These are phyloP conservation scores for Penelope pileata DNA, from an alignment of 2,113 vertebrate species.

Conservation along the genomic window DNA sequence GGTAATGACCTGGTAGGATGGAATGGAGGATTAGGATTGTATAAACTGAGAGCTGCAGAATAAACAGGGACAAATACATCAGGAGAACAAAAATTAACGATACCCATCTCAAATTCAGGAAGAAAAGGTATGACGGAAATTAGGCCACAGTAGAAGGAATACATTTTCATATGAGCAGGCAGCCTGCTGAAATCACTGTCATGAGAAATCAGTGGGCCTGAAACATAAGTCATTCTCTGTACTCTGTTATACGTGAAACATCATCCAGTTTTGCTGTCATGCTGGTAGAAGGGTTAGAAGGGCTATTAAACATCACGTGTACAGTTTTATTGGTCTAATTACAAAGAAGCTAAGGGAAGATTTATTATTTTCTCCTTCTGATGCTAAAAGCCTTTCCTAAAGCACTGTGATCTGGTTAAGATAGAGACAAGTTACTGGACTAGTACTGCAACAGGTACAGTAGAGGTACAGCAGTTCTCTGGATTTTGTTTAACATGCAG, in stretches of 20 bases:
- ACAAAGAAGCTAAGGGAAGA: neutral
- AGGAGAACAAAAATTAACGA: neutral
- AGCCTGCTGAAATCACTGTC: neutral
- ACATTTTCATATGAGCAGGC: neutral
- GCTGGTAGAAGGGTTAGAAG: neutral
- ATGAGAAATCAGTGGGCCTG: neutral
- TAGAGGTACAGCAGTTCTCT: neutral
- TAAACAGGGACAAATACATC: neutral
- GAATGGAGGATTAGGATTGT: neutral
- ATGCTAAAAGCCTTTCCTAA: neutral
- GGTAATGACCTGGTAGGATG: neutral
- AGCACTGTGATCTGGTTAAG: neutral
- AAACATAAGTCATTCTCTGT: neutral
- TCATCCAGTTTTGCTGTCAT: neutral
- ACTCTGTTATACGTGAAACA: neutral
- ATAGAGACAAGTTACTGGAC: neutral
- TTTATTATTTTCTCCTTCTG: neutral
- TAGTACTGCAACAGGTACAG: neutral
- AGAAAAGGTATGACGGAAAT: neutral
- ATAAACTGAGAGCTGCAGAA: neutral
- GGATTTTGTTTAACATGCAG: neutral
- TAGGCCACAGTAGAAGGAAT: neutral
- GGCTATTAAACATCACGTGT: neutral
- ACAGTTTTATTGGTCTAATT: conserved; percentile 13
- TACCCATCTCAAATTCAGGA: neutral